phyloP scores from a whole-genome alignment of 2,113 vertebrate genomes.

The Gobio gobio region DNA sequence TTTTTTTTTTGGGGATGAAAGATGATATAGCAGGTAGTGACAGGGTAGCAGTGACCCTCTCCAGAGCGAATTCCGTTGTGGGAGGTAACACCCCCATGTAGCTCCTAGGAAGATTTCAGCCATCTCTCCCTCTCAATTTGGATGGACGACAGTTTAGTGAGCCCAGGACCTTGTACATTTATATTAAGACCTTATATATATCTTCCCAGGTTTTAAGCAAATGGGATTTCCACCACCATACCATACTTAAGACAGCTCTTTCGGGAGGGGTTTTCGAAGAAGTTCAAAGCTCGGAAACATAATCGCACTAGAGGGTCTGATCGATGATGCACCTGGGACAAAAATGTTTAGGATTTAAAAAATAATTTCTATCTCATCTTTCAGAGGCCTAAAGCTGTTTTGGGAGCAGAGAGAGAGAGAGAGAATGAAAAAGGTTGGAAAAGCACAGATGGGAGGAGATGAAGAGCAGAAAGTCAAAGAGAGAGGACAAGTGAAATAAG shows the following conservation, averaged over 20 bases:
- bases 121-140: neutral
- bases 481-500: constrained; percentile 9
- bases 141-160: constrained; percentile 43
- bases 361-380: constrained; percentile 64
- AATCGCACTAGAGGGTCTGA: constrained; percentile 68
- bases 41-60: constrained; percentile 61
- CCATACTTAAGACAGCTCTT: constrained; percentile 38
- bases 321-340: constrained; percentile 73
- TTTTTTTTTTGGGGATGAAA: constrained; percentile 44
- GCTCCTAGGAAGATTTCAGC: constrained; percentile 43
- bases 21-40: constrained; percentile 57
- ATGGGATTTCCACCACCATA: constrained; percentile 43
- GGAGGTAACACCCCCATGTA: constrained; percentile 43
- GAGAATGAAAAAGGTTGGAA: constrained; percentile 29
- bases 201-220: constrained; percentile 22
- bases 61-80: constrained; percentile 50
- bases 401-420: constrained; percentile 21
- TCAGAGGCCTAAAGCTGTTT: constrained; percentile 55
- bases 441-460: constrained; percentile 19
- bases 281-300: constrained; percentile 62
- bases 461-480: constrained; percentile 32
- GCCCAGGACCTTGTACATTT: constrained; percentile 27
- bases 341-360: constrained; percentile 68
- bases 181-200: constrained; percentile 15
- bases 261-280: constrained; percentile 67